phyloP scores from a whole-genome alignment of 2,888 invertebrate species.

The Lepidonotus clava region DNA sequence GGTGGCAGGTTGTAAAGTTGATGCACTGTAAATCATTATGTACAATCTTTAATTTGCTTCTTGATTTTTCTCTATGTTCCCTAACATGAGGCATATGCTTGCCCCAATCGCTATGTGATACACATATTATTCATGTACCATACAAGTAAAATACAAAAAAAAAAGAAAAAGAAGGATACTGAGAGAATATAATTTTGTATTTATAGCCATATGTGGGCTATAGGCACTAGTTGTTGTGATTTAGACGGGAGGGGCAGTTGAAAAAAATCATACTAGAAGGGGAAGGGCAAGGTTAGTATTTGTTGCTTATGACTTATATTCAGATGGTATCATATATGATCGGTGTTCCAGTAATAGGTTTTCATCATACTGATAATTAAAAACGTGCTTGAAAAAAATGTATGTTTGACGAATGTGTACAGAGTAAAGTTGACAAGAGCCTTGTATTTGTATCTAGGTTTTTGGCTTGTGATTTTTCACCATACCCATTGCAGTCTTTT shows the following conservation, averaged over 20 bases:
- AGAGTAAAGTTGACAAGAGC: conserved; percentile 32
- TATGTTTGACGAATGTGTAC: conserved; percentile 39
- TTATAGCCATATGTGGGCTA: not conserved
- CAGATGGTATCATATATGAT: conserved; percentile 37
- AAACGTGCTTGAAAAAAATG: conserved; percentile 38
- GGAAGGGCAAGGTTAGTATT: conserved; percentile 10
- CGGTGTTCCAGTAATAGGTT: conserved; percentile 38
- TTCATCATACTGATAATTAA: conserved; percentile 40
- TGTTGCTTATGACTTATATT: conserved; percentile 48
- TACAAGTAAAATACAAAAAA: conserved; percentile 24
- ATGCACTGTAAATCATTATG: conserved; percentile 38
- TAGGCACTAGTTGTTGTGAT: conserved; percentile 51
- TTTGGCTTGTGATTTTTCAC: conserved; percentile 42
- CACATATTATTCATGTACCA: conserved; percentile 37
- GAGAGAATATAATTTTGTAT: conserved; percentile 51
- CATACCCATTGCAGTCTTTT: not conserved
- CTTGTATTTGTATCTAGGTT: conserved; percentile 22
- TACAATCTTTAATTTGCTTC: conserved; percentile 32
- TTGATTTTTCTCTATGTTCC: conserved; percentile 25
- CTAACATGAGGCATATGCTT: conserved; percentile 27
- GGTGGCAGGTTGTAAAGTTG: conserved; percentile 41
- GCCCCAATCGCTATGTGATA: conserved; percentile 49
- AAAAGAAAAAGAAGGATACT: conserved; percentile 33
- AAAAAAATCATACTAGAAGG: not conserved
- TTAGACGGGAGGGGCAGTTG: conserved; percentile 6